Base-by-base conservation (phyloP, 2,113 vertebrate genomes). In the Myiozetetes cayanensis region DNA sequence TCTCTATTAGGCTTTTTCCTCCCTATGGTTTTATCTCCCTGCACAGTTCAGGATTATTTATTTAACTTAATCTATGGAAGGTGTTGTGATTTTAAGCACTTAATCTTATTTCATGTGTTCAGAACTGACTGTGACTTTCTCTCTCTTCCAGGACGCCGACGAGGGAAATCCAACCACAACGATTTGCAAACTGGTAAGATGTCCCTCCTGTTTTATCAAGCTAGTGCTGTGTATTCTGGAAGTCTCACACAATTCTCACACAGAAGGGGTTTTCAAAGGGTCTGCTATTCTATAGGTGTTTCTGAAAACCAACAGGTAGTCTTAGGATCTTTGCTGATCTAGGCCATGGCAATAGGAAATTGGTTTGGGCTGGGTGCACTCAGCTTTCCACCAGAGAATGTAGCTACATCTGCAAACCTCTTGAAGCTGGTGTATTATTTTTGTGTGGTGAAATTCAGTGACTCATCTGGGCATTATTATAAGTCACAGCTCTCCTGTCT, bases 101-200 rank as follows among this genome's bases (percentile, higher is more conserved):
- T 74, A 6, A 58, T 76, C 53, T 73, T 44, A 9, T 37, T 58
- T 59, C 11, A 0, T 44, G 31, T 66, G 87, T 73, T 95, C 39
- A 66, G 46, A 56, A 53, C 33, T 90, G 37, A 96, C 47, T 55
- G 31, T 84, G 35, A 70, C 22, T 80, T 31, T 71, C 17, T 93
- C 12, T 74, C 50, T 66, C n/a, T 94, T 94, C 22, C 85, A 98
- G 98, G 17, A 13, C 78, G 18, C 58, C 62, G 1, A 8, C 79
- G 1, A 58, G 35, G 93, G 56, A 98, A 97, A 17, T 27, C 18
- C 5, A 71, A 7, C 25, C 31, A 31, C 21, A 67, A 8, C 46
- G 3, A 15, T 68, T 89, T 86, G 84, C 43, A 46, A 0, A 62
- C 89, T 17, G 97, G 98, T 98, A 91, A 97, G 96, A 10, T 56